Evolutionary conservation across 2,888 invertebrate genomes (phyloP).

Genomic region (Melanchra persicariae): DNA sequence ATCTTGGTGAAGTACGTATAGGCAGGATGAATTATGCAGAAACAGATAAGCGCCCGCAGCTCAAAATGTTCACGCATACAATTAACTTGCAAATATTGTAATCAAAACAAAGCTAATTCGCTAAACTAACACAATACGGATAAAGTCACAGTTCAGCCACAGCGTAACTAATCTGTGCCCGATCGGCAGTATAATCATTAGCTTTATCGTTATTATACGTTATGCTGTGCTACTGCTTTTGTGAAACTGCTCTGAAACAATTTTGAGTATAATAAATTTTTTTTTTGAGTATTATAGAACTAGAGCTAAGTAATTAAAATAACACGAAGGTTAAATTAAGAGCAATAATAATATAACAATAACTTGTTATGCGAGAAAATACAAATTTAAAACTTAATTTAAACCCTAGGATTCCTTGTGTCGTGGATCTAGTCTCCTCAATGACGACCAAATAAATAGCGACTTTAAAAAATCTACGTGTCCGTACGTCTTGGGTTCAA

Average conservation of each 20-base stretch:
- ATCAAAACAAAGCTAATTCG: conserved; percentile 45
- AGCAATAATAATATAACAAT: no score
- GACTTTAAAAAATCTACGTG: no score
- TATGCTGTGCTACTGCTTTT: conserved; percentile 9
- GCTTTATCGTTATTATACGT: conserved; percentile 9
- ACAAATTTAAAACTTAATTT: no score
- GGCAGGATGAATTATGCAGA: conserved; percentile 43
- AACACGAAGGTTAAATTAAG: no score
- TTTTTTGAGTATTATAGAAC: background rate
- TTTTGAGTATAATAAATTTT: background rate
- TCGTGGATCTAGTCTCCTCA: no score
- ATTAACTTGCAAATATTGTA: conserved; percentile 62
- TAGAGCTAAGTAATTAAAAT: background rate
- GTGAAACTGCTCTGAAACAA: background rate
- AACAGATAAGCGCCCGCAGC: conserved; percentile 51
- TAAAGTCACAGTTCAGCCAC: conserved; percentile 35
- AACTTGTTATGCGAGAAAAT: no score
- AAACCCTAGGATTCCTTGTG: no score
- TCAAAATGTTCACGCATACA: conserved; percentile 58
- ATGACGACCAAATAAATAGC: no score
- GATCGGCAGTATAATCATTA: conserved; percentile 33
- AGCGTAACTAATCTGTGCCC: conserved; percentile 24
- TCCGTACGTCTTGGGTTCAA: no score
- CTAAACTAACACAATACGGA: conserved; percentile 42
- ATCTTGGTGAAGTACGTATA: conserved; percentile 13